Evolutionary conservation across 2,888 invertebrate species (phyloP).

Genomic region (Deroplatys truncata): DNA sequence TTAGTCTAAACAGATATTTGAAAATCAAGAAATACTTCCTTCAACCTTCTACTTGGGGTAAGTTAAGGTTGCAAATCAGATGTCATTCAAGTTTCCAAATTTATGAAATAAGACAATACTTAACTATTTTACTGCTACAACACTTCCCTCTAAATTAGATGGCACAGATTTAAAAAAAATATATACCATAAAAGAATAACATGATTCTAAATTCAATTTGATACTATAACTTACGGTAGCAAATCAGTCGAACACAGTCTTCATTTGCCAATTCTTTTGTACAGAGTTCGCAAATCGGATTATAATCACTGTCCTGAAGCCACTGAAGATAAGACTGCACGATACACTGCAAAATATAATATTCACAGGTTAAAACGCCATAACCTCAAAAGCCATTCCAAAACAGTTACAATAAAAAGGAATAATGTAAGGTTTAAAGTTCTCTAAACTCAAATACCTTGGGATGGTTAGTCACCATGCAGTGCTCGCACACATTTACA

Average conservation of each 20-base stretch:
- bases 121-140: too few species aligned
- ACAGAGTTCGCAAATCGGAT: slow-evolving; percentile 89
- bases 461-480: slow-evolving; percentile 93
- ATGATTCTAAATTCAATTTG: too few species aligned
- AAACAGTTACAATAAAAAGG: neutral
- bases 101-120: too few species aligned
- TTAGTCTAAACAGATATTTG: too few species aligned
- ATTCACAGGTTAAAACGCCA: neutral
- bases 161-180: too few species aligned
- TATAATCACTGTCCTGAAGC: slow-evolving; percentile 97
- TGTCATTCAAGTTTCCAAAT: too few species aligned
- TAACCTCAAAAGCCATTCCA: neutral
- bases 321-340: slow-evolving; percentile 97
- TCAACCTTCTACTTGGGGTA: too few species aligned
- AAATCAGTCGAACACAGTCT: slow-evolving; percentile 83
- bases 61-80: too few species aligned
- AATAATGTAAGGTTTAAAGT: neutral
- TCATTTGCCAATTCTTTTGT: slow-evolving; percentile 72
- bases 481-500: slow-evolving; percentile 98
- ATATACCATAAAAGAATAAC: too few species aligned
- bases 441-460: slow-evolving; percentile 59
- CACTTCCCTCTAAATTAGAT: too few species aligned
- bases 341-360: slow-evolving; percentile 72
- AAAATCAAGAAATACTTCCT: too few species aligned
- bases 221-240: slow-evolving; percentile 73